Conservation (phyloP, 2,888 invertebrate genomes). For the Rhagonycha lutea region DNA sequence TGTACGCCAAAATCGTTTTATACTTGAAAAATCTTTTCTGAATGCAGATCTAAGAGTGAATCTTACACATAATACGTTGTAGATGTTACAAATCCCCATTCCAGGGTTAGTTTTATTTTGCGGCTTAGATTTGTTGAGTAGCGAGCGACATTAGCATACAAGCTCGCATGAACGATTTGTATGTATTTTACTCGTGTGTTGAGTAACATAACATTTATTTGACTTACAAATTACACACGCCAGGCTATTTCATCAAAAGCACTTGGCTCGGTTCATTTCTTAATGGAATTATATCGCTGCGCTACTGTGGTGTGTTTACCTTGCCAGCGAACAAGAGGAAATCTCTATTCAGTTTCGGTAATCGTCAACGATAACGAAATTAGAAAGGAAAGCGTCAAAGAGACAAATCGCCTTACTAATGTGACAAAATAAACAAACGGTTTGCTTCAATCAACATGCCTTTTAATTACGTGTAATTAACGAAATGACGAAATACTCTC, state of each 20-base stretch:
- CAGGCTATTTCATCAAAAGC: conserved; percentile 48
- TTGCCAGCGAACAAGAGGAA: conserved; percentile 39
- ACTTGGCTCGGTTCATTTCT: conserved; percentile 54
- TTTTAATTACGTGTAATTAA: conserved; percentile 52
- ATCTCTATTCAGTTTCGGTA: conserved; percentile 33
- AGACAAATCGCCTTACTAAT: conserved; percentile 31
- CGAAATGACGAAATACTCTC: conserved; percentile 44
- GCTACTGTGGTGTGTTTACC: conserved; percentile 43
- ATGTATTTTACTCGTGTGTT: conserved; percentile 28
- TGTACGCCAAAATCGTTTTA: conserved; percentile 11
- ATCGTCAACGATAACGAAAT: conserved; percentile 29
- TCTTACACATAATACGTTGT: conserved; percentile 3
- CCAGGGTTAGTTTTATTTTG: not conserved
- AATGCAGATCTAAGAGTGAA: conserved; percentile 11
- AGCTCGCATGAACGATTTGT: conserved; percentile 38
- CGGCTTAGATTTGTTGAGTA: not conserved
- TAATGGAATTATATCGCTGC: conserved; percentile 53
- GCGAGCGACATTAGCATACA: conserved; percentile 42
- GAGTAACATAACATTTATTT: conserved; percentile 51
- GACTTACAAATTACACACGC: conserved; percentile 52
- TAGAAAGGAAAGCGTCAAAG: conserved; percentile 24
- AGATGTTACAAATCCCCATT: conserved; percentile 8
- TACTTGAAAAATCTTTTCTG: not conserved
- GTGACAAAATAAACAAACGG: conserved; percentile 46
- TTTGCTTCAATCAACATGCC: conserved; percentile 50